phyloP scores from a whole-genome alignment of 2,113 vertebrate genomes.

The Passer domesticus region DNA sequence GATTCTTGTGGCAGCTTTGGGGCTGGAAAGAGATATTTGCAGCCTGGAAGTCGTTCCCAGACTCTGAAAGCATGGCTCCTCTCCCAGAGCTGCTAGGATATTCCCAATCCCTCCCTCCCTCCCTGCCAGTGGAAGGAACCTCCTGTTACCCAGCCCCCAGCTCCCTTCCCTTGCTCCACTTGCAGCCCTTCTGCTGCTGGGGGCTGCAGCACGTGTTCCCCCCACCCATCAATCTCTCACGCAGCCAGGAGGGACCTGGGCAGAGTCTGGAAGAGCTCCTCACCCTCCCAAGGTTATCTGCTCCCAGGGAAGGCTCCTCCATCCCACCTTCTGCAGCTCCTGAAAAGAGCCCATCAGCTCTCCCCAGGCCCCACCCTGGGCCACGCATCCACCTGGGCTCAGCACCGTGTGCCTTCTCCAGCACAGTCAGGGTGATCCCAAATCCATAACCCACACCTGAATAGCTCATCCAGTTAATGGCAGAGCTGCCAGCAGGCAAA shows the following conservation, averaged over 20 bases:
- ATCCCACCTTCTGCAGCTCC: background rate
- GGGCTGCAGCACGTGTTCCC: background rate
- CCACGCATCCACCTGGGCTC: slow-evolving; percentile 29
- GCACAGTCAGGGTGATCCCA: slow-evolving; percentile 27
- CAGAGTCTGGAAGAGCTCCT: background rate
- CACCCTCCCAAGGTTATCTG: background rate
- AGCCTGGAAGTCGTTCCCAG: background rate
- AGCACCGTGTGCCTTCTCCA: slow-evolving; percentile 1
- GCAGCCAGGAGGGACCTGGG: background rate
- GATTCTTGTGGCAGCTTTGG: background rate
- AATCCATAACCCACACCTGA: slow-evolving; percentile 44
- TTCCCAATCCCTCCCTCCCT: slow-evolving; percentile 59
- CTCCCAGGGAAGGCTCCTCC: background rate
- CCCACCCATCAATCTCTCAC: fast-evolving
- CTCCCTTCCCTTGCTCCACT: background rate
- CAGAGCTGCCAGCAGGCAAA: slow-evolving; percentile 58
- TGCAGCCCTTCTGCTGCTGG: background rate
- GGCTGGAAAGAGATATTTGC: background rate
- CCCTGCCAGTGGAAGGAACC: slow-evolving; percentile 52
- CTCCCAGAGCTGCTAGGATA: slow-evolving; percentile 9
- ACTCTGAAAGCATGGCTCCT: background rate
- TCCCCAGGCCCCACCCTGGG: background rate
- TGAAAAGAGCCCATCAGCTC: background rate
- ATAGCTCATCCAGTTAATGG: slow-evolving; percentile 43
- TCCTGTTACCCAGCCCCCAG: slow-evolving; percentile 12